phyloP scores from a whole-genome alignment of 2,888 invertebrate genomes.

The Nemurella pictetii region DNA sequence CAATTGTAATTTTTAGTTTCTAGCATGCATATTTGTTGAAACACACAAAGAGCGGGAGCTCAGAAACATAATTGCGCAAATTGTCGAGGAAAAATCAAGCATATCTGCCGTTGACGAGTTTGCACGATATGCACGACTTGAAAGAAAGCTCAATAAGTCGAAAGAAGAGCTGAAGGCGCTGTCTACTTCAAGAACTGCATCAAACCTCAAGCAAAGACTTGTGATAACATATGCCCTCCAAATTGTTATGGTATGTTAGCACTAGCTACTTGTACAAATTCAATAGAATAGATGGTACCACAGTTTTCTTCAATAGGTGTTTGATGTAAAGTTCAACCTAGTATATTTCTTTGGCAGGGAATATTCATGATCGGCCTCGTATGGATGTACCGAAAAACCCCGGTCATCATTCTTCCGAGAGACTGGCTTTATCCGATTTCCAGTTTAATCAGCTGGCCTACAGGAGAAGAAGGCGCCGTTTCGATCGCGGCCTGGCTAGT shows the following conservation, averaged over 20 bases:
- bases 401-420: conserved; percentile 31
- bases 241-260: background rate
- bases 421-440: conserved; percentile 34
- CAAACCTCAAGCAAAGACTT: conserved; percentile 13
- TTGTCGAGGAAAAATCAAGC: background rate
- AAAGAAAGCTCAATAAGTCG: conserved; percentile 25
- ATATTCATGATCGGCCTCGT: conserved; percentile 12
- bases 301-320: too few species aligned
- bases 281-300: too few species aligned
- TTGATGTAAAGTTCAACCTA: too few species aligned
- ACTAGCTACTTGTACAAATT: background rate
- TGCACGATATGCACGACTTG: conserved; percentile 24
- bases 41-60: background rate
- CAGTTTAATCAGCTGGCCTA: conserved; percentile 30
- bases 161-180: conserved; percentile 12
- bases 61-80: background rate
- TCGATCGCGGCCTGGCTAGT: conserved; percentile 27
- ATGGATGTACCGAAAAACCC: conserved; percentile 18
- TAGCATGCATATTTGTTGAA: conserved; percentile 14
- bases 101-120: conserved; percentile 31
- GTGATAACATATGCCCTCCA: background rate
- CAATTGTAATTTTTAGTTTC: background rate
- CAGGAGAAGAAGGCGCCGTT: conserved; percentile 31
- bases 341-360: background rate
- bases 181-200: conserved; percentile 10